A percentile compares a stretch with the other conserved stretches of the same genome.
These are phyloP conservation scores for Oscheius onirici DNA, from an alignment of 2,888 invertebrate species.

Conservation along the genomic window DNA sequence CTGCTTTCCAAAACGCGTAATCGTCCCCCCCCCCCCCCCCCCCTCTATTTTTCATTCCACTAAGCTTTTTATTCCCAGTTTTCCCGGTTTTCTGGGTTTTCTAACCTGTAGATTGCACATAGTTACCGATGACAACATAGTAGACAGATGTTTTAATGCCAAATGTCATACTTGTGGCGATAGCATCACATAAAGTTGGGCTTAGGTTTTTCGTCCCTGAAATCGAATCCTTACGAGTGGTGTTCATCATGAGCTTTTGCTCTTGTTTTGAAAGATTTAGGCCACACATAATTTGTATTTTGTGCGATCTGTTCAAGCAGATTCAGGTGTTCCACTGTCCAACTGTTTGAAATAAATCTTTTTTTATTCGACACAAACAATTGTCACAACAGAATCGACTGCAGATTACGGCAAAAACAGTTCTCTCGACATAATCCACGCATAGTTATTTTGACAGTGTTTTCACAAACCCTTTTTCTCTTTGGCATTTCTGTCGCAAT, in stretches of 20 bases:
- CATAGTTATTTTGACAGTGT: too few relatives aligned
- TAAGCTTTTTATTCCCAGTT: neutral
- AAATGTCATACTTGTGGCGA: constrained; percentile 31
- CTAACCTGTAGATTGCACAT: constrained; percentile 24
- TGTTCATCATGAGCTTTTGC: constrained; percentile 4
- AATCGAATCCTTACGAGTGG: neutral
- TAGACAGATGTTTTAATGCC: constrained; percentile 17
- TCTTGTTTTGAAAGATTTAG: constrained; percentile 7
- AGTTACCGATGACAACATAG: constrained; percentile 28
- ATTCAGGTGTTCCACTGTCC: constrained; percentile 8
- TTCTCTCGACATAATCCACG: too few relatives aligned
- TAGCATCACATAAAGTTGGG: neutral
- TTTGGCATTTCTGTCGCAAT: too few relatives aligned
- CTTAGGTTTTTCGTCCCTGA: neutral
- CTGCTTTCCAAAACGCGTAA: neutral
- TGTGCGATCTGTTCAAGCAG: constrained; percentile 20
- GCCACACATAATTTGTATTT: constrained; percentile 25
- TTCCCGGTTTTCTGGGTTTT: constrained; percentile 27
- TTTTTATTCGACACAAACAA: neutral
- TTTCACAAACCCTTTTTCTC: too few relatives aligned
- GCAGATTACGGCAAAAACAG: neutral
- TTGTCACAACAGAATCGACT: neutral
- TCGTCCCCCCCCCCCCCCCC: neutral
- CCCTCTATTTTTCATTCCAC: constrained; percentile 1
- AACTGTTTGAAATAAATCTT: constrained; percentile 23